phyloP scores from a whole-genome alignment of 2,888 invertebrate species.

The Philereme vetulata region DNA sequence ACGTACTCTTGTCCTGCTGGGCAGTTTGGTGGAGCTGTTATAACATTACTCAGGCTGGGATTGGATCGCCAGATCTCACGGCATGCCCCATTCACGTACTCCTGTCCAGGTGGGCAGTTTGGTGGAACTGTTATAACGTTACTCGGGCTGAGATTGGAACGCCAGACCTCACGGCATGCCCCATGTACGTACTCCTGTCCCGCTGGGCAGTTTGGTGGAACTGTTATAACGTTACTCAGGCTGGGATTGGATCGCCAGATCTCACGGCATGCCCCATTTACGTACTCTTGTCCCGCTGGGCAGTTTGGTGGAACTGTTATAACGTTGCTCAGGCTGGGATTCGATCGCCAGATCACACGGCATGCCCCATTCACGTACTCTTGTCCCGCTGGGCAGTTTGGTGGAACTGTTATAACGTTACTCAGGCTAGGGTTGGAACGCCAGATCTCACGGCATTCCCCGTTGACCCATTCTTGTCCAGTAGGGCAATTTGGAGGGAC shows the following conservation, averaged over 20 bases:
- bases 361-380: conserved; percentile 26
- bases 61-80: conserved; percentile 11
- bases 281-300: conserved; percentile 23
- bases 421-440: conserved; percentile 7
- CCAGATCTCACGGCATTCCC: conserved; percentile 23
- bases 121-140: conserved; percentile 27
- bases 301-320: conserved; percentile 32
- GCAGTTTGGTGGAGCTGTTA: conserved; percentile 32
- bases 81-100: conserved; percentile 22
- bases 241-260: conserved; percentile 12
- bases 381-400: conserved; percentile 28
- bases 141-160: conserved; percentile 1
- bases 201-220: conserved; percentile 27
- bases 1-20: conserved; percentile 25
- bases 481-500: conserved; percentile 30
- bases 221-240: conserved; percentile 13
- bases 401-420: conserved; percentile 17
- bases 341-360: conserved; percentile 15
- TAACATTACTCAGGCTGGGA: conserved; percentile 6
- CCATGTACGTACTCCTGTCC: conserved; percentile 28
- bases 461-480: conserved; percentile 29
- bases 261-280: conserved; percentile 26
- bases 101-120: conserved; percentile 29
- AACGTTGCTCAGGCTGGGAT: neutral
- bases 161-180: conserved; percentile 20